A percentile compares a stretch with the other conserved stretches of the same genome.
phyloP scores from a whole-genome alignment of 2,113 vertebrate genomes.

The Melanerpes aurifrons region DNA sequence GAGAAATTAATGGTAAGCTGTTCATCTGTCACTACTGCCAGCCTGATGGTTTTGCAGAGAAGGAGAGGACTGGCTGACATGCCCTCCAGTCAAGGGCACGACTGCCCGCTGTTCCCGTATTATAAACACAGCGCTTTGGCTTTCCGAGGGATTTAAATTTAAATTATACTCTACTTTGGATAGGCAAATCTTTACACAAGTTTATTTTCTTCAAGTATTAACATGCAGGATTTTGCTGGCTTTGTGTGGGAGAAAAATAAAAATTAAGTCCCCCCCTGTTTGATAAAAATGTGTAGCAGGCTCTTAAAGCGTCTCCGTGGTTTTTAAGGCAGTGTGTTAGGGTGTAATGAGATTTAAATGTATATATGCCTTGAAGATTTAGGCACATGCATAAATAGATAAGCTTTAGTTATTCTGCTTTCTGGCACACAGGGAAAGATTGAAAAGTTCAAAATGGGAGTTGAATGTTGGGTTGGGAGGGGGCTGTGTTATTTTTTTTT shows the following conservation, averaged over 20 bases:
- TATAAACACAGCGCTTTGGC: conserved; percentile 75
- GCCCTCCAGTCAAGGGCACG: conserved; percentile 86
- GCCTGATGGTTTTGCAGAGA: conserved; percentile 79
- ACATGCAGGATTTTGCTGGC: conserved; percentile 62
- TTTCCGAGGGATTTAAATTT: conserved; percentile 78
- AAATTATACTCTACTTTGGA: conserved; percentile 74
- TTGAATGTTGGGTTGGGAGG: background rate
- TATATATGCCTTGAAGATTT: conserved; percentile 63
- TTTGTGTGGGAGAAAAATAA: conserved; percentile 62
- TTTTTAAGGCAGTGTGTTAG: conserved; percentile 64
- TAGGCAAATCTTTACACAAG: conserved; percentile 75
- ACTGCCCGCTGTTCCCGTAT: conserved; percentile 79
- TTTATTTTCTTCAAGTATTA: conserved; percentile 74
- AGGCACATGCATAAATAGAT: conserved; percentile 50
- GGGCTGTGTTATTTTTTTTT: background rate
- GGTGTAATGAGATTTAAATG: conserved; percentile 72
- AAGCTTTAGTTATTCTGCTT: conserved; percentile 58
- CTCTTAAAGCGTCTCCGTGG: conserved; percentile 58
- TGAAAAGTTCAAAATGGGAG: conserved; percentile 55
- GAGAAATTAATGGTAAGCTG: conserved; percentile 87
- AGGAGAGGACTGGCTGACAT: conserved; percentile 79
- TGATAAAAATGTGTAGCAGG: conserved; percentile 65
- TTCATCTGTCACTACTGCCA: conserved; percentile 89
- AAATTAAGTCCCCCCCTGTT: conserved; percentile 57
- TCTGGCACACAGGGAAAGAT: conserved; percentile 31